These are phyloP conservation scores for Alloplasta piceator DNA, from an alignment of 2,888 invertebrate genomes.

Conservation along the genomic window DNA sequence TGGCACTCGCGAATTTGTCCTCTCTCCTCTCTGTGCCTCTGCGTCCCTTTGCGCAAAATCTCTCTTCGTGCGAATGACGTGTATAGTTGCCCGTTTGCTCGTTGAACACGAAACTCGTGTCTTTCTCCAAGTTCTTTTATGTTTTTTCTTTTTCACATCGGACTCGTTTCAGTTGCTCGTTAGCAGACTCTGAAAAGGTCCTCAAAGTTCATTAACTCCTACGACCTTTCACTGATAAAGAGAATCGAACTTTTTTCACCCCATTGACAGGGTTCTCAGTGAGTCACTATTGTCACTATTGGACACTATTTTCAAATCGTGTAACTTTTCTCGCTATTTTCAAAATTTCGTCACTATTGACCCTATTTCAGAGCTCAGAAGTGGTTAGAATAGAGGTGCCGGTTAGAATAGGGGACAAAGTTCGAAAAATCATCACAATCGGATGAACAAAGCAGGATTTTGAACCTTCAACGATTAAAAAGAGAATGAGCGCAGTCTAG, in stretches of 20 bases:
- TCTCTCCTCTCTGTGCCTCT: not conserved
- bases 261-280: not conserved
- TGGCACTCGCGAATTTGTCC: not conserved
- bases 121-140: not conserved
- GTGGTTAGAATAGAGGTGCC: no score
- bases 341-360: no score
- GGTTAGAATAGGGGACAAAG: no score
- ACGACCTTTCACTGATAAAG: not conserved
- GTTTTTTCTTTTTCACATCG: not conserved
- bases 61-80: slow-evolving; percentile 9
- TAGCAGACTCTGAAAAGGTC: slow-evolving; percentile 5
- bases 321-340: no score
- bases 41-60: slow-evolving; percentile 25
- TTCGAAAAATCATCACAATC: no score
- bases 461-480: no score
- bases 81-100: slow-evolving; percentile 7
- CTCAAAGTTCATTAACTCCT: not conserved
- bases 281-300: no score
- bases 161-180: slow-evolving; percentile 16
- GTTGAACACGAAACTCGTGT: slow-evolving; percentile 12
- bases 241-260: not conserved
- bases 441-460: no score
- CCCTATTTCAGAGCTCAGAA: no score
- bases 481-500: no score
- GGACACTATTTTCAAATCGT: no score